Conservation (phyloP, 37 sponge, comb jelly and placozoan species). For the Agelas oroides region DNA sequence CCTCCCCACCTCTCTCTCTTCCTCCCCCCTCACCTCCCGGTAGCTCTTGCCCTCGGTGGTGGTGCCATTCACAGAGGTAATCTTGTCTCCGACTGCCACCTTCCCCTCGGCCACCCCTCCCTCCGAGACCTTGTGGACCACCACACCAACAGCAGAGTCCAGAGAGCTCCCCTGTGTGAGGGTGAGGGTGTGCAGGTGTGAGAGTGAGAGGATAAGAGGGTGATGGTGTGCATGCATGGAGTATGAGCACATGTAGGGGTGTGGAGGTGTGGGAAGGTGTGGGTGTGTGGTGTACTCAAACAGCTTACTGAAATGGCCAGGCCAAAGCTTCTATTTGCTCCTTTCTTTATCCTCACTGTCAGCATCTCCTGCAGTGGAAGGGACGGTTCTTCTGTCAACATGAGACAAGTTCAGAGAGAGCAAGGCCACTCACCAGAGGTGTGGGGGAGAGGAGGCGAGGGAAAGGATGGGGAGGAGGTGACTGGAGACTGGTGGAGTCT, state of each 20-base stretch:
- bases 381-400: too few species aligned
- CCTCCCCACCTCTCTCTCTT: too few species aligned
- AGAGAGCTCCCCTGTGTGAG: conserved; percentile 23
- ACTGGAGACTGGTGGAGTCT: background rate
- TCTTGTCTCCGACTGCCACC: conserved; percentile 6
- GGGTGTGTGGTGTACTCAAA: too few species aligned
- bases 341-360: background rate
- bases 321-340: conserved; percentile 10
- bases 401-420: too few species aligned
- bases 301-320: background rate
- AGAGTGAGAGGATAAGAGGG: too few species aligned
- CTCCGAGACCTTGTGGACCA: background rate
- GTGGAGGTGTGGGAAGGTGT: background rate
- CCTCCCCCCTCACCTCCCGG: background rate
- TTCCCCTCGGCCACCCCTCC: conserved; percentile 12
- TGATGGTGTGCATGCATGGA: background rate
- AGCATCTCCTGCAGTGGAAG: background rate
- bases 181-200: too few species aligned
- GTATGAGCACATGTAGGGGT: background rate
- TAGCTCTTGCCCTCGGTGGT: background rate
- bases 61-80: conserved; percentile 23
- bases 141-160: background rate
- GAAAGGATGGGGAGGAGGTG: background rate
- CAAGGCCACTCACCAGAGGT: background rate
- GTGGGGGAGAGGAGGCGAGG: background rate